These are phyloP conservation scores for Cnemophilus loriae DNA, from an alignment of 2,113 vertebrate species.

Conservation along the genomic window DNA sequence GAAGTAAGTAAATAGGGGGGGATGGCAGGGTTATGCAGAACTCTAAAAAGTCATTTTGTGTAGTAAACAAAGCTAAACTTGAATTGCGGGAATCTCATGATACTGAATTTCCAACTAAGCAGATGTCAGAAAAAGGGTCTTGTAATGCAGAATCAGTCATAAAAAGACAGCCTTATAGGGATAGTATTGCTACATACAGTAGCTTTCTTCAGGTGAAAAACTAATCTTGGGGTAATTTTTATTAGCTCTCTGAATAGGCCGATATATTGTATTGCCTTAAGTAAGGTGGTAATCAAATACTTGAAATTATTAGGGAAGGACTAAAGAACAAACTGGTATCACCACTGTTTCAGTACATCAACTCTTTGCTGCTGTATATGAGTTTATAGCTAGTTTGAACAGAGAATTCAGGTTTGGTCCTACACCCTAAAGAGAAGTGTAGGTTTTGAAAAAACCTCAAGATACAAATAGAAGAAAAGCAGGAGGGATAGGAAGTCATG, in stretches of 20 bases:
- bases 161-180: not conserved
- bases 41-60: not conserved
- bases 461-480: not conserved
- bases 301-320: not conserved
- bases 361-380: not conserved
- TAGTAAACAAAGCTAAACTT: not conserved
- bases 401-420: not conserved
- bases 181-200: not conserved
- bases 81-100: not conserved
- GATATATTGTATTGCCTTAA: not conserved
- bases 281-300: not conserved
- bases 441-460: not conserved
- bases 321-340: not conserved
- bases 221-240: not conserved
- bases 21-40: not conserved
- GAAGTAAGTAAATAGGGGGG: not conserved
- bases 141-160: not conserved
- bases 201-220: not conserved
- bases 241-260: not conserved
- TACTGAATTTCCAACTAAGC: not conserved
- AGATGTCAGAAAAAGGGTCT: not conserved
- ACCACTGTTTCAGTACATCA: not conserved
- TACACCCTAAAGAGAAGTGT: not conserved
- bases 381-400: not conserved
- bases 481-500: not conserved